Evolutionary conservation across 1,140 invertebrate species (phyloP).

Genomic region (Drosophila sucinea): DNA sequence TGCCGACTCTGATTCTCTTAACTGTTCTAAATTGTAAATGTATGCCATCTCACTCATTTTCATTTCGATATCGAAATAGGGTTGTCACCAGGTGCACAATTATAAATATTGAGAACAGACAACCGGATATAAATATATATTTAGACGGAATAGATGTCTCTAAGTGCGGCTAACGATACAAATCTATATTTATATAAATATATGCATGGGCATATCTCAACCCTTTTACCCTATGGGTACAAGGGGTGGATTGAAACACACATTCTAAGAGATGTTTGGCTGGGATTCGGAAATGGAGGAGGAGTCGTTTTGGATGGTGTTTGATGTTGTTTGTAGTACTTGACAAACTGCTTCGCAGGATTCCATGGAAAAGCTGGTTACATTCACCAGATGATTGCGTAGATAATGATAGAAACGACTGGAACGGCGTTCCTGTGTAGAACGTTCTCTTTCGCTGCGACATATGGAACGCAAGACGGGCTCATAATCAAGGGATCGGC

Average conservation of each 20-base stretch:
- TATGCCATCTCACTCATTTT: conserved; percentile 3
- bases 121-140: neutral
- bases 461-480: conserved; percentile 85
- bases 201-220: too few species aligned
- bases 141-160: too few species aligned
- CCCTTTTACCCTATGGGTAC: too few species aligned
- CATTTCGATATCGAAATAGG: neutral
- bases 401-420: conserved; percentile 87
- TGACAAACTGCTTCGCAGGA: conserved; percentile 63
- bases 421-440: conserved; percentile 84
- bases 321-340: conserved; percentile 37
- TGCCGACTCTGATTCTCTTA: neutral
- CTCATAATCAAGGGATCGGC: conserved; percentile 84
- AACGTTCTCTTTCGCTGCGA: conserved; percentile 84
- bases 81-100: too few species aligned
- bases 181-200: too few species aligned
- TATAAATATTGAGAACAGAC: neutral
- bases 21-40: neutral
- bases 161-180: too few species aligned
- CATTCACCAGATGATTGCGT: conserved; percentile 54
- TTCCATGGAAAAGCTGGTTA: conserved; percentile 61
- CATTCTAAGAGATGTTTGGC: too few species aligned
- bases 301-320: too few species aligned
- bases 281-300: too few species aligned
- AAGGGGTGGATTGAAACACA: too few species aligned